A percentile compares a stretch with the other conserved stretches of the same genome.
phyloP scores from a whole-genome alignment of 2,113 vertebrate genomes.

The Archocentrus centrarchus region DNA sequence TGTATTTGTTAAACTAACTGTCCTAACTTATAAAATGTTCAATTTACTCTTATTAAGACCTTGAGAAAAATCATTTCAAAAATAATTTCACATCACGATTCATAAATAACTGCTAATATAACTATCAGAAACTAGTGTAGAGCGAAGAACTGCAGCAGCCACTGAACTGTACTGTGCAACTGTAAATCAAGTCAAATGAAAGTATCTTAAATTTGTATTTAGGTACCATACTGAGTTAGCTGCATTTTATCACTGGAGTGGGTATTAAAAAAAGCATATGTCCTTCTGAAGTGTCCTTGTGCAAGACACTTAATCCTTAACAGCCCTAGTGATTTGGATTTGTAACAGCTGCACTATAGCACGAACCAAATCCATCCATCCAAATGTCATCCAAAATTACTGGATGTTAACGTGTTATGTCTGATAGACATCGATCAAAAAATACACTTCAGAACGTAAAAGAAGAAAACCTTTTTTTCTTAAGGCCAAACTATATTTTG shows the following conservation, averaged over 20 bases:
- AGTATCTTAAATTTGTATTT: background rate
- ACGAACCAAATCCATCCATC: constrained; percentile 32
- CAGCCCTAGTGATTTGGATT: constrained; percentile 50
- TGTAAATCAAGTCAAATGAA: background rate
- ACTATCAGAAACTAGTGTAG: background rate
- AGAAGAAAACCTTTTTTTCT: background rate
- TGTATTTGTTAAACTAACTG: background rate
- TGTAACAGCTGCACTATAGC: constrained; percentile 7
- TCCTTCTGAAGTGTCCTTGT: constrained; percentile 56
- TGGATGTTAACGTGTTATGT: background rate
- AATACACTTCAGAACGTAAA: constrained; percentile 13
- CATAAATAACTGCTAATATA: background rate
- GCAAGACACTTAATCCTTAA: constrained; percentile 48
- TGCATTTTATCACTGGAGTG: background rate
- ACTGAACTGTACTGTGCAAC: background rate
- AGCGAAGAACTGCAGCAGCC: too few species aligned
- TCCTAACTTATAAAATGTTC: background rate
- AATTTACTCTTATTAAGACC: background rate
- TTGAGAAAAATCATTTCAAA: background rate
- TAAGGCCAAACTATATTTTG: background rate
- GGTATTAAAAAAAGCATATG: background rate
- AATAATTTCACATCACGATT: background rate
- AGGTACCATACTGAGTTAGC: background rate
- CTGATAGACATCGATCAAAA: constrained; percentile 14
- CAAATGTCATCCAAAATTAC: constrained; percentile 12